phyloP scores from a whole-genome alignment of 2,888 invertebrate genomes.

The Xanthorhoe spadicearia region DNA sequence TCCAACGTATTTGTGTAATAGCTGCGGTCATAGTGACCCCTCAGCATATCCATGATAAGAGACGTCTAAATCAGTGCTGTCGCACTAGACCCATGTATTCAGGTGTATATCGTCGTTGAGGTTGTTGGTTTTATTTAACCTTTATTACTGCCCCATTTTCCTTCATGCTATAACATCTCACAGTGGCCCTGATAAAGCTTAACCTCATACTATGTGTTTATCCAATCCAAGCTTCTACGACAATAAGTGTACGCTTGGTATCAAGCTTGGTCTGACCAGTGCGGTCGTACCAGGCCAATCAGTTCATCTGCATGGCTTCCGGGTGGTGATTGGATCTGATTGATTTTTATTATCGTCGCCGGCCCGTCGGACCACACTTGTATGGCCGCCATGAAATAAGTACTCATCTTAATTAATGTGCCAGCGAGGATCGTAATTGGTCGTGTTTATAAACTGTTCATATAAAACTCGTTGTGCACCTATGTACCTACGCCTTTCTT shows the following conservation, averaged over 20 bases:
- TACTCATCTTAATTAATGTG: background rate
- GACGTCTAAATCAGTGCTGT: too few species aligned
- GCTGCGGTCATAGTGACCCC: too few species aligned
- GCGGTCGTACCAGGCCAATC: conserved; percentile 51
- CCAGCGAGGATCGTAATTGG: background rate
- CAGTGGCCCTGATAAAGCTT: background rate
- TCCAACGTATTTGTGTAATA: too few species aligned
- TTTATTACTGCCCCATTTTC: too few species aligned
- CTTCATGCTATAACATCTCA: too few species aligned
- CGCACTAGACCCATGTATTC: too few species aligned
- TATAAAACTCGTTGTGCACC: too few species aligned
- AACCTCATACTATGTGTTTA: background rate
- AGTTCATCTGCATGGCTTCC: conserved; percentile 75
- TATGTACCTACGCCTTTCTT: too few species aligned
- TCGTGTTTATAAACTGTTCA: too few species aligned
- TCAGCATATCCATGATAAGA: too few species aligned
- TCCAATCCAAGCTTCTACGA: background rate
- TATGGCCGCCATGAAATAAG: conserved; percentile 46
- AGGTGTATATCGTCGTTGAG: too few species aligned
- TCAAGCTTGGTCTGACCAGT: conserved; percentile 21
- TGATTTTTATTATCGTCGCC: conserved; percentile 65
- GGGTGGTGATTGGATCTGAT: conserved; percentile 76
- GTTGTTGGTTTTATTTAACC: too few species aligned
- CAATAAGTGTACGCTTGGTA: background rate
- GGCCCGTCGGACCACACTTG: conserved; percentile 53